Evolutionary conservation across 1,140 invertebrate genomes (phyloP).

Genomic region (Drosophila kikkawai): DNA sequence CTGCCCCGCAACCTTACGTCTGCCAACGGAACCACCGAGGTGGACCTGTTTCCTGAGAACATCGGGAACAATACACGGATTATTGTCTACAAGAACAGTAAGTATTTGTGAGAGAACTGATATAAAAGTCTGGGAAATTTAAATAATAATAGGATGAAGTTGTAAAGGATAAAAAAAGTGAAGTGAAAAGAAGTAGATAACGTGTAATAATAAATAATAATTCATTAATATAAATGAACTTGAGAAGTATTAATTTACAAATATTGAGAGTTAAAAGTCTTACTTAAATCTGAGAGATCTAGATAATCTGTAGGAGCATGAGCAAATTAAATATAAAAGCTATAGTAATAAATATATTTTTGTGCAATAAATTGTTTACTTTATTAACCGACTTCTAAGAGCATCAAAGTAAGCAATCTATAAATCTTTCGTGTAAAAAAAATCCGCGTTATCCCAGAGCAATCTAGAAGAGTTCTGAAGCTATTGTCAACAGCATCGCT

Average conservation of each 20-base stretch:
- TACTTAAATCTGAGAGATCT: not conserved
- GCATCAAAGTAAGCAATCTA: not conserved
- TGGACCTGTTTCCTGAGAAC: constrained; percentile 39
- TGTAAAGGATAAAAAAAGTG: not conserved
- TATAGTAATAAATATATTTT: too few species aligned
- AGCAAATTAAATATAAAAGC: not conserved
- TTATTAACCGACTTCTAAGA: not conserved
- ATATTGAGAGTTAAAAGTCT: not conserved
- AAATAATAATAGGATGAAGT: not conserved
- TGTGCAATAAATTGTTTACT: not conserved
- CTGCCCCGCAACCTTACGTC: constrained; percentile 59
- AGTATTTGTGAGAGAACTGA: constrained; percentile 22
- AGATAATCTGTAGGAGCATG: not conserved
- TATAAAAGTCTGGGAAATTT: not conserved
- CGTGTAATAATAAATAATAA: not conserved
- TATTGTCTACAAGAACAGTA: constrained; percentile 71
- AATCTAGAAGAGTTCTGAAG: not conserved
- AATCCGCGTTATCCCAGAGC: not conserved
- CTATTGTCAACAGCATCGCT: not conserved
- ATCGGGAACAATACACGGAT: constrained; percentile 64
- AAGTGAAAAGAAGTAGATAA: not conserved
- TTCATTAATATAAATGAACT: not conserved
- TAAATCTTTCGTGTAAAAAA: not conserved
- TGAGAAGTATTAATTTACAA: too few species aligned
- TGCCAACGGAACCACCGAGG: constrained; percentile 47